Evolutionary conservation across 2,113 vertebrate genomes (phyloP).

Genomic region (Taurulus bubalis): DNA sequence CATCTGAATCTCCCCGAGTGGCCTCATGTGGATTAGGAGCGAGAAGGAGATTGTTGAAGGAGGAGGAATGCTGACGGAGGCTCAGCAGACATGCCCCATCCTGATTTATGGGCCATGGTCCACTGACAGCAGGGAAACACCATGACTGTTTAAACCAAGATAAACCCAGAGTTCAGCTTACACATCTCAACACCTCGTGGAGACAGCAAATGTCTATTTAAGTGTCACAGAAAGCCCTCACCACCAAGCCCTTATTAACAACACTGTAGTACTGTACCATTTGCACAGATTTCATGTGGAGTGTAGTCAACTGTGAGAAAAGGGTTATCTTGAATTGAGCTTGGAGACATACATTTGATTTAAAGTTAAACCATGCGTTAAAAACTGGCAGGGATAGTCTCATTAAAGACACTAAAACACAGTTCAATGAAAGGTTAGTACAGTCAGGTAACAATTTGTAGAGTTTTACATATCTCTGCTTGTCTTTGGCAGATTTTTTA

Average conservation of each 20-base stretch:
- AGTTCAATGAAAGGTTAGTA: background rate
- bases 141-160: slow-evolving; percentile 79
- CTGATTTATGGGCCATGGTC: slow-evolving; percentile 73
- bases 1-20: slow-evolving; percentile 70
- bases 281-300: background rate
- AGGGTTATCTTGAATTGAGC: background rate
- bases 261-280: background rate
- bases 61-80: slow-evolving; percentile 76
- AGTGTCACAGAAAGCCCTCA: slow-evolving; percentile 33
- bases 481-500: background rate
- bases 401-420: background rate
- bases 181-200: slow-evolving; percentile 69
- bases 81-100: slow-evolving; percentile 75
- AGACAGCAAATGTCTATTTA: slow-evolving; percentile 39
- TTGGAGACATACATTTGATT: background rate
- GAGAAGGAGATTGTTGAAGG: slow-evolving; percentile 49
- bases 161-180: slow-evolving; percentile 77
- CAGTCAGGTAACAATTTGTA: background rate
- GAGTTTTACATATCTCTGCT: background rate
- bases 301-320: background rate
- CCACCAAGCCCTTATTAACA: background rate
- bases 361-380: background rate
- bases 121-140: slow-evolving; percentile 78
- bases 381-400: background rate
- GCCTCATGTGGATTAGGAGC: slow-evolving; percentile 66